Conservation (phyloP, 2,888 invertebrate species). For the Cactoblastis cactorum region DNA sequence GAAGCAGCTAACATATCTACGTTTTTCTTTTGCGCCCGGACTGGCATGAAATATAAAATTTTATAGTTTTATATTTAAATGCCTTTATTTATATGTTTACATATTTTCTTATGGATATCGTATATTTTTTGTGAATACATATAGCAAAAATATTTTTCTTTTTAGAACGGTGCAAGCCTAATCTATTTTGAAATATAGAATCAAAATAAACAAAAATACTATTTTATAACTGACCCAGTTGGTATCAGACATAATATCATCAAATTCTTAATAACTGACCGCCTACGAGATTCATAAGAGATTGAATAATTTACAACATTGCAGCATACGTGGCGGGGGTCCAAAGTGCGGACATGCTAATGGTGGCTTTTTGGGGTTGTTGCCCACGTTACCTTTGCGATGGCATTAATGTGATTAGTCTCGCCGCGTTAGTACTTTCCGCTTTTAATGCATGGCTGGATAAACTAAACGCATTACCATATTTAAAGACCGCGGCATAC, state of each 20-base stretch:
- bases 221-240: not conserved
- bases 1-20: too few species aligned
- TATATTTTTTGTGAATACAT: too few species aligned
- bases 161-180: too few species aligned
- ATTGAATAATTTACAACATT: constrained; percentile 39
- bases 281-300: constrained; percentile 35
- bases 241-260: not conserved
- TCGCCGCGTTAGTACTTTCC: constrained; percentile 51
- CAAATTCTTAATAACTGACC: constrained; percentile 12
- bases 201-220: too few species aligned
- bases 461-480: constrained; percentile 41
- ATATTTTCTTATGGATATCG: too few species aligned
- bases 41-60: too few species aligned
- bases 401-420: constrained; percentile 68
- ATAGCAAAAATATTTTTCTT: too few species aligned
- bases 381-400: constrained; percentile 57
- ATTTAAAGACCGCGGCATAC: constrained; percentile 26
- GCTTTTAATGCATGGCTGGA: constrained; percentile 50
- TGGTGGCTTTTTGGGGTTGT: constrained; percentile 55
- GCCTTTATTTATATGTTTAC: too few species aligned
- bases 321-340: constrained; percentile 25
- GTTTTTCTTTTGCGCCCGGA: too few species aligned
- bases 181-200: too few species aligned
- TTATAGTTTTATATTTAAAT: too few species aligned
- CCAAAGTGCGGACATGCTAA: constrained; percentile 43